Conservation (phyloP, 2,113 vertebrate species). For the Amphiprion percula region DNA sequence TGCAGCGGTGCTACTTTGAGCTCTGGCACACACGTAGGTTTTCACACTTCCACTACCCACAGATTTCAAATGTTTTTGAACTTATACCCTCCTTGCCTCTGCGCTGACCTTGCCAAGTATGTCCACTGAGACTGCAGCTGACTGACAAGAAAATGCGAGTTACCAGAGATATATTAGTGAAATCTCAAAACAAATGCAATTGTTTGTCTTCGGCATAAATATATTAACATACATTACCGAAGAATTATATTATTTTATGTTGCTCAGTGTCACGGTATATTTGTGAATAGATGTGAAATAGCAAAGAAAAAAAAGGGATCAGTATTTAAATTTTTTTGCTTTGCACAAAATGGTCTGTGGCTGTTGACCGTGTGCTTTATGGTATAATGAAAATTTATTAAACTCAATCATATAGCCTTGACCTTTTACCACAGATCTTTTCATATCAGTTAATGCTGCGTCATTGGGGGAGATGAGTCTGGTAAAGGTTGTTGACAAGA, state of each 20-base stretch:
- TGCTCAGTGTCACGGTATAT: background rate
- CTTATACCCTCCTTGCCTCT: background rate
- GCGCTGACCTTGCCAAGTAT: conserved; percentile 34
- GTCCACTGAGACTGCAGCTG: conserved; percentile 12
- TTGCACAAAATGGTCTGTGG: background rate
- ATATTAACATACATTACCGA: background rate
- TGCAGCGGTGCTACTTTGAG: conserved; percentile 17
- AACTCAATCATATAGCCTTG: conserved; percentile 25
- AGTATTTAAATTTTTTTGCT: background rate
- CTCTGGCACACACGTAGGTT: conserved; percentile 8
- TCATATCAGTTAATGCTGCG: conserved; percentile 29
- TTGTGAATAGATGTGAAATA: background rate
- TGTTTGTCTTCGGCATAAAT: background rate
- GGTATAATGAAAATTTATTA: conserved; percentile 27
- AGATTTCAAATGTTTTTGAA: conserved; percentile 31
- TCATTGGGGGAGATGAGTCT: conserved; percentile 35
- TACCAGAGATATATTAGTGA: background rate
- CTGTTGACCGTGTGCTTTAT: background rate
- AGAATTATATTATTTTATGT: background rate
- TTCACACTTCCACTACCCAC: conserved; percentile 19
- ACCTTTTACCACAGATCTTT: conserved; percentile 49
- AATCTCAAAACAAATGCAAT: background rate
- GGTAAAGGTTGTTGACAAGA: conserved; percentile 56
- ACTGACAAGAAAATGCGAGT: background rate
- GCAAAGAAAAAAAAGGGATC: background rate